A percentile compares a stretch with the other conserved stretches of the same genome.
These are phyloP conservation scores for Oncorhynchus keta DNA, from an alignment of 2,113 vertebrate species.

Conservation along the genomic window DNA sequence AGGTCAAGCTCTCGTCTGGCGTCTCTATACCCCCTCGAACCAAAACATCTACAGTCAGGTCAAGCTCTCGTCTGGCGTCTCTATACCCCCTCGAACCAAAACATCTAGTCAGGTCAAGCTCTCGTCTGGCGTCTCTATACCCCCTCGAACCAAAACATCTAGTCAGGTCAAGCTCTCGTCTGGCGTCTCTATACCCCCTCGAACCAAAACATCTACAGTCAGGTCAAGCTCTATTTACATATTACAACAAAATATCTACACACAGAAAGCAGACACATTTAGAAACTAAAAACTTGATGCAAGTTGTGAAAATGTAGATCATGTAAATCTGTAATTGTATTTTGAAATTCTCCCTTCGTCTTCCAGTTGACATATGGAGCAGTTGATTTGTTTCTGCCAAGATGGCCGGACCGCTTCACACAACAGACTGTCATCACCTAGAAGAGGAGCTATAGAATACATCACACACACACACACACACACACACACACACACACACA, in stretches of 20 bases:
- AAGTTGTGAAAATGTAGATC: conserved; percentile 96
- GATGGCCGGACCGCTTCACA: conserved; percentile 27
- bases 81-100: too few relatives aligned
- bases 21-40: too few relatives aligned
- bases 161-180: too few relatives aligned
- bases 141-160: too few relatives aligned
- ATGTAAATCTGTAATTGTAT: conserved; percentile 80
- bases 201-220: too few relatives aligned
- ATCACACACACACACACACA: conserved; percentile 41
- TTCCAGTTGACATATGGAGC: not conserved
- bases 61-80: too few relatives aligned
- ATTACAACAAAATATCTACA: conserved; percentile 93
- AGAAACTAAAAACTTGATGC: conserved; percentile 98
- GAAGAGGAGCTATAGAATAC: conserved; percentile 39
- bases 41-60: too few relatives aligned
- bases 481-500: too few relatives aligned
- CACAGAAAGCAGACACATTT: conserved; percentile 81
- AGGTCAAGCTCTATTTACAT: conserved; percentile 85
- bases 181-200: too few relatives aligned
- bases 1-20: too few relatives aligned
- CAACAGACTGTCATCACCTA: conserved; percentile 22
- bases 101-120: too few relatives aligned
- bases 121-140: too few relatives aligned
- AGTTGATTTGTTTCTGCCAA: not conserved
- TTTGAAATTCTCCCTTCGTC: conserved; percentile 54